Conservation (phyloP, 2,113 vertebrate species). For the Limanda limanda region DNA sequence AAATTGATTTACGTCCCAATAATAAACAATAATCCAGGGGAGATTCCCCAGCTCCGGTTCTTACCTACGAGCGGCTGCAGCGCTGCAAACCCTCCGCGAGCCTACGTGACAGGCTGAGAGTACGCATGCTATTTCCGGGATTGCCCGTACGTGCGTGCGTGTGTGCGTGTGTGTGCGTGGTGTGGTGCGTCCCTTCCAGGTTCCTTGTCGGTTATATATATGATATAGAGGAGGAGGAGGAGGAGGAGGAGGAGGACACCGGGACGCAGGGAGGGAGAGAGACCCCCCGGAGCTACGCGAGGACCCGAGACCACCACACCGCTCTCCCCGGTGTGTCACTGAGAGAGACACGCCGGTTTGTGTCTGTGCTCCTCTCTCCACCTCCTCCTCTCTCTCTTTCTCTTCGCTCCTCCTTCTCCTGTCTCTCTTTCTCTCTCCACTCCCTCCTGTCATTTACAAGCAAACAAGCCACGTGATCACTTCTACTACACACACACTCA, state of each 20-base stretch:
- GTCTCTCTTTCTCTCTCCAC: conserved; percentile 16
- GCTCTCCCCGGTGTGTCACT: neutral
- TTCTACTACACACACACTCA: too few species aligned
- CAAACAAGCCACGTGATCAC: too few species aligned
- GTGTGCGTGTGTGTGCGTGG: neutral
- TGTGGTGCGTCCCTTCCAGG: conserved; percentile 38
- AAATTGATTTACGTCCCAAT: too few species aligned
- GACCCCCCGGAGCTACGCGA: neutral
- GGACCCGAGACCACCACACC: neutral
- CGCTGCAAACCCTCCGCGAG: conserved; percentile 66
- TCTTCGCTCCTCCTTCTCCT: conserved; percentile 11
- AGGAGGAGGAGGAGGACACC: too few species aligned
- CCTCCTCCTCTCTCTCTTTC: neutral
- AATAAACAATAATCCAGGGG: too few species aligned
- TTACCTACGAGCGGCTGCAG: conserved; percentile 65
- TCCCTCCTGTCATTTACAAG: conserved; percentile 39
- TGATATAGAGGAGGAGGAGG: neutral
- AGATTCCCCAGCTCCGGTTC: neutral
- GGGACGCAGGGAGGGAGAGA: conserved; percentile 7
- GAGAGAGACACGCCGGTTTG: too few species aligned
- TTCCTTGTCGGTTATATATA: conserved; percentile 48
- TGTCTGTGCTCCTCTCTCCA: neutral
- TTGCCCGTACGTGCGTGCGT: conserved; percentile 40
- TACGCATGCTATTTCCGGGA: conserved; percentile 80
- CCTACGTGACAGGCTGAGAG: conserved; percentile 78